Evolutionary conservation across 2,797 vertebrate species (phyloP), one percentile per base, ranked within the genome.

Genomic region (Arremon brunneinucha): DNA sequence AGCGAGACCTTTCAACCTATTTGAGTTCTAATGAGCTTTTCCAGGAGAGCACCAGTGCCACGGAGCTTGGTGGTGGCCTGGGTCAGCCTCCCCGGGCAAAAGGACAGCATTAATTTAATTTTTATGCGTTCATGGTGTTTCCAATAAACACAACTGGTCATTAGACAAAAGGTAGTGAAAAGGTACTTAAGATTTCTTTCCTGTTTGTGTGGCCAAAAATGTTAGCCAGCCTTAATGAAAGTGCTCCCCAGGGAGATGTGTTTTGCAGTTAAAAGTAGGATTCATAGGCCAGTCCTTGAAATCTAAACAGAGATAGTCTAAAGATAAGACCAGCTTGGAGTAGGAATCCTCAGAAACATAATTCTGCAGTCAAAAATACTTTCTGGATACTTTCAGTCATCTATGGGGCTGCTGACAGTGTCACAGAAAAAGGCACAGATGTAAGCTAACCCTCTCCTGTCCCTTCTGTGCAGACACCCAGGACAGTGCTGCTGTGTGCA

Each of bases 141-240:
- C 44, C 93, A 56, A 81, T 92, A 91, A 95, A 67, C 1, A 1
- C 32, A 60, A 70, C 52, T 56, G 59, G 43, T 37, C 92, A 75
- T 86, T 93, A 92, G 69, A 41, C 55, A 83, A 83, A 74, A 78
- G 55, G 49, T 60, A 72, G 35, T 63, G 69, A 92, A 92, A 94
- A 68, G 34, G 50, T 75, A 15, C 44, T 93, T 89, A 55, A 59
- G 56, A 76, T 79, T 93, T 83, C 39, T 92, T 92, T 88, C 69
- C 55, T 75, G 39, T n/a, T 89, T 89, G 27, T 37, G 47, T 76
- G 65, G 46, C 34, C 72, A 69, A 19, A 94, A 75, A 24, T 19
- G 10, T 85, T 93, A 62, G 26, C 69, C 7, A 53, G 62, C 50
- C 41, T 2, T 76, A 62, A 65, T 69, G 62, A 39, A 70, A 92